These are phyloP conservation scores for Drosophila pachea DNA, from an alignment of 1,140 invertebrate species.

Conservation along the genomic window DNA sequence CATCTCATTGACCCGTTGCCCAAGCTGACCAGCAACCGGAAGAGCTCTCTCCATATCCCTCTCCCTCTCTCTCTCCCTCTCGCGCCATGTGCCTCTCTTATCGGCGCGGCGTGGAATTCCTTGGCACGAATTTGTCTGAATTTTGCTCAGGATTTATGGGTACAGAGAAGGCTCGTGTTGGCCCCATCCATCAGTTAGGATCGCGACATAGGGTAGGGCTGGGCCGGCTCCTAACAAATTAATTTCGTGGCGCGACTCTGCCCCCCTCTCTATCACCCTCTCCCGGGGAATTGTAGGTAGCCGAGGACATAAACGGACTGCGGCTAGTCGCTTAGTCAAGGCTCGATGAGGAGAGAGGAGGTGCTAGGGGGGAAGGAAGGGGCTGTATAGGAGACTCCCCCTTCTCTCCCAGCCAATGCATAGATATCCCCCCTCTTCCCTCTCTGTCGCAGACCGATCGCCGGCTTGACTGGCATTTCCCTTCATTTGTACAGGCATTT, in stretches of 20 bases:
- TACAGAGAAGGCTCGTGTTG: conserved; percentile 69
- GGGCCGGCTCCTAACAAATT: conserved; percentile 57
- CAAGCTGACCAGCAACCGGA: conserved; percentile 54
- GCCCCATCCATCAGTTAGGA: conserved; percentile 72
- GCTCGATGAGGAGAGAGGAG: background rate
- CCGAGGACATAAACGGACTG: conserved; percentile 18
- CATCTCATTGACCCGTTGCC: too few relatives aligned
- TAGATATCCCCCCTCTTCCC: too few relatives aligned
- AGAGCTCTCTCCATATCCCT: conserved; percentile 45
- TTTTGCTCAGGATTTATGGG: conserved; percentile 76
- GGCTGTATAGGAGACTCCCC: too few relatives aligned
- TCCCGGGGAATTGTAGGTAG: conserved; percentile 19
- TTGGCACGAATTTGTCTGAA: conserved; percentile 55
- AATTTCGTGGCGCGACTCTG: conserved; percentile 28
- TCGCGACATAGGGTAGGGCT: conserved; percentile 50
- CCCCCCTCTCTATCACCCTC: background rate
- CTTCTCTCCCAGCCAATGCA: too few relatives aligned
- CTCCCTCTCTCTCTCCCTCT: conserved; percentile 35
- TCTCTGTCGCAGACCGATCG: too few relatives aligned
- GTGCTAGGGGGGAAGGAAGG: too few relatives aligned
- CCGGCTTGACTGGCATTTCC: background rate
- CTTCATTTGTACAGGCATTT: background rate
- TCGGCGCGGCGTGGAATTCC: conserved; percentile 37
- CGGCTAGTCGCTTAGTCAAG: conserved; percentile 7
- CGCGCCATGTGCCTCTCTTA: conserved; percentile 43